Conservation (phyloP, 1,140 invertebrate genomes). For the Neoseiulus cucumeris region DNA sequence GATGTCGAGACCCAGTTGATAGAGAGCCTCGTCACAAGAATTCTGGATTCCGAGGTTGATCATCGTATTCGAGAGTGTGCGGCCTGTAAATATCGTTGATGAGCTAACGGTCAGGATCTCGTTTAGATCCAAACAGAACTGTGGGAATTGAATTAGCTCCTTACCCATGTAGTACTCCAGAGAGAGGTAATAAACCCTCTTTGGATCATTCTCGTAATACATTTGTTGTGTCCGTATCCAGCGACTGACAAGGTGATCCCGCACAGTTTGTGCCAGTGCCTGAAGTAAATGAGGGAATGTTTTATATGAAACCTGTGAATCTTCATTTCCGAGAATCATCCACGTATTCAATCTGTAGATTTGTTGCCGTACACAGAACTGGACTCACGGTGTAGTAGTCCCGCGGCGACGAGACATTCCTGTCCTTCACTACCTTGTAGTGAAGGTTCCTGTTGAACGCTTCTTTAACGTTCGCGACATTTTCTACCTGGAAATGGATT, state of each 20-base stretch:
- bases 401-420: conserved; percentile 87
- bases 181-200: conserved; percentile 96
- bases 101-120: too few species aligned
- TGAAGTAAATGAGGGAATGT: neutral
- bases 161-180: conserved; percentile 92
- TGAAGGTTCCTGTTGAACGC: conserved; percentile 96
- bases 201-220: conserved; percentile 98
- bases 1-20: conserved; percentile 77
- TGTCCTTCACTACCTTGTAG: conserved; percentile 94
- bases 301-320: too few species aligned
- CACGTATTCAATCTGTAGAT: neutral
- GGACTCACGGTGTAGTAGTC: conserved; percentile 67
- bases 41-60: conserved; percentile 94
- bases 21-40: conserved; percentile 25
- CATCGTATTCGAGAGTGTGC: conserved; percentile 94
- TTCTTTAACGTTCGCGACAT: conserved; percentile 88
- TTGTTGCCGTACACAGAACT: neutral
- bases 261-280: conserved; percentile 85
- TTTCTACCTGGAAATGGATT: conserved; percentile 48
- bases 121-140: too few species aligned
- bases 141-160: too few species aligned
- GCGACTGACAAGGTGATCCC: conserved; percentile 88
- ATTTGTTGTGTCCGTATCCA: conserved; percentile 99
- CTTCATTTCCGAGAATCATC: too few species aligned
- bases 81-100: conserved; percentile 26